phyloP scores from a whole-genome alignment of 2,797 vertebrate genomes.

The Melanotaenia nigrans region DNA sequence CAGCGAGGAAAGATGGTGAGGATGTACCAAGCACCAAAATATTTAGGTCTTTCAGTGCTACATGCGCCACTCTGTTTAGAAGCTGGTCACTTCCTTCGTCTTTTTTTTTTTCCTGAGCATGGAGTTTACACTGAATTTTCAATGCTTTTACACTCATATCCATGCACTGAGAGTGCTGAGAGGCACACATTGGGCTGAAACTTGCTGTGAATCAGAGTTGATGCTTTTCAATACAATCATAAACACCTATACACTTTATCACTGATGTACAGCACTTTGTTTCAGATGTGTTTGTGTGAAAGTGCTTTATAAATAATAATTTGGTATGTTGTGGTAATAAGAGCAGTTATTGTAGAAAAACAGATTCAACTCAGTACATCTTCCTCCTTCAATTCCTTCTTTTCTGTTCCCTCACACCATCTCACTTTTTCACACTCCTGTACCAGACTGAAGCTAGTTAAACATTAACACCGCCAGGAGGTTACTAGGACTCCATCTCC shows the following conservation, averaged over 20 bases:
- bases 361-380: neutral
- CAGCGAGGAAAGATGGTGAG: slow-evolving; percentile 97
- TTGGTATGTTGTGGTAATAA: too few species aligned
- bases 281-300: too few species aligned
- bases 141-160: neutral
- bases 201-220: neutral
- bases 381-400: neutral
- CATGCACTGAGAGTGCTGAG: neutral
- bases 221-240: too few species aligned
- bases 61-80: neutral
- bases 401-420: neutral
- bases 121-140: neutral
- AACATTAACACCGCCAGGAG: slow-evolving; percentile 31
- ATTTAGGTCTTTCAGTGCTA: neutral
- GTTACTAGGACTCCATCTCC: slow-evolving; percentile 58
- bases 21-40: neutral
- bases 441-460: slow-evolving; percentile 17
- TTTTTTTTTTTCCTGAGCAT: neutral
- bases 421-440: slow-evolving; percentile 9
- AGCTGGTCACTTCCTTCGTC: neutral
- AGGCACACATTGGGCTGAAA: neutral
- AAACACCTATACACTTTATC: too few species aligned
- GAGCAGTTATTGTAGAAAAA: too few species aligned
- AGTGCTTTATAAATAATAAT: too few species aligned
- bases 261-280: too few species aligned